phyloP scores from a whole-genome alignment of 2,113 vertebrate species.

The Phalacrocorax pelagicus region DNA sequence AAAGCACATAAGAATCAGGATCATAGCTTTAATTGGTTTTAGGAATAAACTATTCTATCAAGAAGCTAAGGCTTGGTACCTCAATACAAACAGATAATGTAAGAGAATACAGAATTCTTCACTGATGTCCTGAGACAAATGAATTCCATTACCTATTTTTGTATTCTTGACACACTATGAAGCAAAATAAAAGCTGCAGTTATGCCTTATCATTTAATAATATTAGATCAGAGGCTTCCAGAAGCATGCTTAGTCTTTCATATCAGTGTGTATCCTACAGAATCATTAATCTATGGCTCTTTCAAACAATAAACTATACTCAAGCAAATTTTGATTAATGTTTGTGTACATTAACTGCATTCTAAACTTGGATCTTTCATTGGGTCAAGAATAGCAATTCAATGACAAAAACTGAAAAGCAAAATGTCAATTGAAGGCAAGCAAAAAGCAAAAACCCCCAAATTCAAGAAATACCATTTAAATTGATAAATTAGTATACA shows the following conservation, averaged over 20 bases:
- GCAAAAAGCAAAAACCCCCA: background rate
- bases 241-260: background rate
- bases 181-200: slow-evolving; percentile 8
- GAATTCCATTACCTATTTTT: background rate
- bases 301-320: slow-evolving; percentile 65
- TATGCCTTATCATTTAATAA: slow-evolving; percentile 12
- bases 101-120: background rate
- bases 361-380: slow-evolving; percentile 37
- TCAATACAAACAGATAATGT: background rate
- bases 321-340: slow-evolving; percentile 34
- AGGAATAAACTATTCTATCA: background rate
- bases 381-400: background rate
- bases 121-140: background rate
- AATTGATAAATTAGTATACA: background rate
- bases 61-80: background rate
- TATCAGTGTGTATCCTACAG: slow-evolving; percentile 42
- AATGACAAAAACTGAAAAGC: background rate
- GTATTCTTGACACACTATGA: background rate
- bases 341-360: slow-evolving; percentile 50
- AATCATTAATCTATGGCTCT: slow-evolving; percentile 47
- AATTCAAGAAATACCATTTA: background rate
- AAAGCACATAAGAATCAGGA: background rate
- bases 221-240: background rate
- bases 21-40: background rate
- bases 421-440: background rate